Evolutionary conservation across 2,888 invertebrate species (phyloP).

Genomic region (Balanococcus diminutus): DNA sequence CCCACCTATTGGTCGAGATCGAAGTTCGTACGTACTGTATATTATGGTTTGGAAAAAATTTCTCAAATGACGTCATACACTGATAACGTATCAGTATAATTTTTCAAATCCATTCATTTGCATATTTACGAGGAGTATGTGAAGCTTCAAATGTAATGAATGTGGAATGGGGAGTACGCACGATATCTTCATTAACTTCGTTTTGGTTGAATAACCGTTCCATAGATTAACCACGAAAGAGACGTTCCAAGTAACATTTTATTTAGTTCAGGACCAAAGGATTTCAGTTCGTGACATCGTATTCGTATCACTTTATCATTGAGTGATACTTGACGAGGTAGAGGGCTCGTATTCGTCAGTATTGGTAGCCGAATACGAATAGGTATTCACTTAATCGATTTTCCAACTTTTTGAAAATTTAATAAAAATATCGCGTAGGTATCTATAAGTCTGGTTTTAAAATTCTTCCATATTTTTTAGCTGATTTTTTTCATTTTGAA

Average conservation of each 20-base stretch:
- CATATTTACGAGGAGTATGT: not conserved
- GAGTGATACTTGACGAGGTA: not conserved
- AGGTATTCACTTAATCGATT: no score
- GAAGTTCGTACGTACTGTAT: no score
- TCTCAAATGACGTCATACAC: not conserved
- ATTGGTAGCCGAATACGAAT: no score
- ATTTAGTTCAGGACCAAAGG: conserved; percentile 36
- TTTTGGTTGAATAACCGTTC: conserved; percentile 35
- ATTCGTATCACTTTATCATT: not conserved
- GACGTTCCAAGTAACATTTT: conserved; percentile 1
- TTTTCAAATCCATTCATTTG: conserved; percentile 4
- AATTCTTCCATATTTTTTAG: no score
- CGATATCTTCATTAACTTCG: conserved; percentile 39
- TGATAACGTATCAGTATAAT: conserved; percentile 16
- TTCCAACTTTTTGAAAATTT: no score
- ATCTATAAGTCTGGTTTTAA: no score
- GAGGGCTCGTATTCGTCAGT: not conserved
- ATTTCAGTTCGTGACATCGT: conserved; percentile 15
- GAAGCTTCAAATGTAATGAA: not conserved
- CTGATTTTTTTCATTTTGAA: no score
- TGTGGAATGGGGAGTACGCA: conserved; percentile 21
- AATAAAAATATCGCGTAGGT: no score
- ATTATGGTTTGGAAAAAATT: not conserved
- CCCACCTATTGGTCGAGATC: not conserved
- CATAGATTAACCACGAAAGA: conserved; percentile 26